Evolutionary conservation across 2,113 vertebrate species (phyloP).

Genomic region (Cochlearius cochlearius): DNA sequence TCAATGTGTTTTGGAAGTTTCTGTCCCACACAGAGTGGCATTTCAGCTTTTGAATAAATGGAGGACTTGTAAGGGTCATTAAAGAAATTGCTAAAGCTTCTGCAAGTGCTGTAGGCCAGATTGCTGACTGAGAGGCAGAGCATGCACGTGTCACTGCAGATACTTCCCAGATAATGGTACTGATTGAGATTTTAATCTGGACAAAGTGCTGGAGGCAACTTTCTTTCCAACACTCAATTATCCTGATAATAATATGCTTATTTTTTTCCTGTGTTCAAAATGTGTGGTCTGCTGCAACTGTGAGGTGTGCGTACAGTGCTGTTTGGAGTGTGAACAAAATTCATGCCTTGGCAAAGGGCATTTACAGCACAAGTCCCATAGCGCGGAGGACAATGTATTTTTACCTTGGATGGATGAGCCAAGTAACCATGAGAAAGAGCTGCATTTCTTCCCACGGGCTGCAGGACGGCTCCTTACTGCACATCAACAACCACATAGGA

Average conservation of each 20-base stretch:
- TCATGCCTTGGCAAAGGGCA: neutral
- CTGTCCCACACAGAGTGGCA: neutral
- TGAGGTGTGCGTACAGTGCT: neutral
- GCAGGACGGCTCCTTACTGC: neutral
- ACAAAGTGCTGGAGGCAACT: slow-evolving; percentile 7
- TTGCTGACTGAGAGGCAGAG: slow-evolving; percentile 31
- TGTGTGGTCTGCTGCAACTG: slow-evolving; percentile 39
- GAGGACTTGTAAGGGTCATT: slow-evolving; percentile 57
- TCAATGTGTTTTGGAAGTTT: slow-evolving; percentile 56
- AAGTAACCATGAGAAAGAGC: neutral
- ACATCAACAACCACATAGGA: neutral
- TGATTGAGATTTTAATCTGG: slow-evolving; percentile 62
- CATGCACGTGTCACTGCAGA: slow-evolving; percentile 46
- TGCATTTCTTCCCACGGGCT: slow-evolving; percentile 25
- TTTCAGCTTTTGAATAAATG: slow-evolving; percentile 46
- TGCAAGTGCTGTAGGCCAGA: slow-evolving; percentile 40
- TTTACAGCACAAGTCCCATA: neutral
- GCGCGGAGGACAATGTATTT: neutral
- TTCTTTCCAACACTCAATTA: slow-evolving; percentile 46
- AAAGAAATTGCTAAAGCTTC: slow-evolving; percentile 57
- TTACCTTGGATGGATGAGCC: neutral
- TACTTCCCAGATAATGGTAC: slow-evolving; percentile 54
- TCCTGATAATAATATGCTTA: slow-evolving; percentile 29
- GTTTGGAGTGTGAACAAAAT: neutral
- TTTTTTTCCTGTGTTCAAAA: neutral